These are phyloP conservation scores for Synaphobranchus kaupii DNA, from an alignment of 2,797 vertebrate species.

Conservation along the genomic window DNA sequence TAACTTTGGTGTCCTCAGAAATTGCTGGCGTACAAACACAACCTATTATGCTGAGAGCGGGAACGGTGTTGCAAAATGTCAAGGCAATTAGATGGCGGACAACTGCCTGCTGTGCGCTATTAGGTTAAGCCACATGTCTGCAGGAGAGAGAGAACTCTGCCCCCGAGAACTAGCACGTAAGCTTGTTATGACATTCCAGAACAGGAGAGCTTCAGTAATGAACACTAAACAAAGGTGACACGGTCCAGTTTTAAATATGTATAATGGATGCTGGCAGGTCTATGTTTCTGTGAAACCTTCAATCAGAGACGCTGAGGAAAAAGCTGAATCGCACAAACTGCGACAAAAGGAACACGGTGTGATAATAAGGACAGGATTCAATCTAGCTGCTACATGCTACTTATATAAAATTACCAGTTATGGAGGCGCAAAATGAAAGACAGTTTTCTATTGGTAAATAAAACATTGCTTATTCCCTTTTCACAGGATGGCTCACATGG, in stretches of 20 bases:
- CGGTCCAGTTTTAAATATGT: not conserved
- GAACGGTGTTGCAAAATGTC: slow-evolving; percentile 7
- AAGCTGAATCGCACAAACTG: not conserved
- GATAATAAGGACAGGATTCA: not conserved
- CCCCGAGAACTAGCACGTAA: not conserved
- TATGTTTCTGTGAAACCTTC: not conserved
- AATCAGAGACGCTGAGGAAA: not conserved
- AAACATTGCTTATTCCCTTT: not conserved
- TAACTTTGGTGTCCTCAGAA: not conserved
- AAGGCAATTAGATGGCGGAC: not conserved
- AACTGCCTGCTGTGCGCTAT: not conserved
- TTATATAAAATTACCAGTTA: too few species aligned
- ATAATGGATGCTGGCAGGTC: not conserved
- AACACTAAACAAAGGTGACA: not conserved
- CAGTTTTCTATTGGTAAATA: not conserved
- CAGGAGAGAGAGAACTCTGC: not conserved
- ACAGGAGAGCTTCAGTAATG: not conserved
- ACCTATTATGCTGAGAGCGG: not conserved
- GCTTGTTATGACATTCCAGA: not conserved
- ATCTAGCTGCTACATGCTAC: not conserved
- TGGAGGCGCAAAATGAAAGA: too few species aligned
- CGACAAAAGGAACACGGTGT: not conserved
- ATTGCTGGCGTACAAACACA: not conserved
- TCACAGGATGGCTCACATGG: not conserved
- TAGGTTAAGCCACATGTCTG: not conserved